These are phyloP conservation scores for Rhynchonycteris naso DNA, from an alignment of 2,797 vertebrate genomes.

Conservation along the genomic window DNA sequence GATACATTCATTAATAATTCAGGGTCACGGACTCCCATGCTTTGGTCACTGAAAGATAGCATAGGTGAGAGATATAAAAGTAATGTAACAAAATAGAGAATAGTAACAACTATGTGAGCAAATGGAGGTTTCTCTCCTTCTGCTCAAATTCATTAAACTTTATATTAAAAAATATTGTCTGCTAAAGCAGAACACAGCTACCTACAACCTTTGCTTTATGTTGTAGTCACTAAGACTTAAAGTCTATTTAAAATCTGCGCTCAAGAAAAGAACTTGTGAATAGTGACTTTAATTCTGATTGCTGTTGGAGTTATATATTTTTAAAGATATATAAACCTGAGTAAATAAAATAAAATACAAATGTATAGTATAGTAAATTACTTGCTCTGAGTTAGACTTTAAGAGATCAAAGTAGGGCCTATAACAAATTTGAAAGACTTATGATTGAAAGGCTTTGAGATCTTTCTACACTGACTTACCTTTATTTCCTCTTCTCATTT, in stretches of 20 bases:
- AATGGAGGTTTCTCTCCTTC: background rate
- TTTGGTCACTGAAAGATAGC: background rate
- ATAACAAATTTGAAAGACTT: background rate
- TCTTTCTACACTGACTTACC: background rate
- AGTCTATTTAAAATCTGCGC: background rate
- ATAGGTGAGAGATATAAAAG: background rate
- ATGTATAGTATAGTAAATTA: background rate
- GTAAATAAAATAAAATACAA: slow-evolving; percentile 8
- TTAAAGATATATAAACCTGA: background rate
- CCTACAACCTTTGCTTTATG: background rate
- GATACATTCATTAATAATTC: background rate
- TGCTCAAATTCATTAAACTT: background rate
- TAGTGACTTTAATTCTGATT: background rate
- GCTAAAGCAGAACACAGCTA: background rate
- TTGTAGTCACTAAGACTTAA: background rate
- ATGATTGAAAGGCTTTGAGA: background rate
- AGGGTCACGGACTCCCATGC: background rate
- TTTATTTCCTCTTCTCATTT: slow-evolving; percentile 58
- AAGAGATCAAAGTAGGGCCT: background rate
- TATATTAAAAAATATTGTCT: background rate
- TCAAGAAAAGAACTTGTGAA: slow-evolving; percentile 28
- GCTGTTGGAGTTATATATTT: background rate
- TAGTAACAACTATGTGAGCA: background rate
- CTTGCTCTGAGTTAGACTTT: background rate
- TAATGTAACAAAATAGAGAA: background rate